These are phyloP conservation scores for Idris sp. DNA, from an alignment of 1,140 invertebrate genomes.

Conservation along the genomic window DNA sequence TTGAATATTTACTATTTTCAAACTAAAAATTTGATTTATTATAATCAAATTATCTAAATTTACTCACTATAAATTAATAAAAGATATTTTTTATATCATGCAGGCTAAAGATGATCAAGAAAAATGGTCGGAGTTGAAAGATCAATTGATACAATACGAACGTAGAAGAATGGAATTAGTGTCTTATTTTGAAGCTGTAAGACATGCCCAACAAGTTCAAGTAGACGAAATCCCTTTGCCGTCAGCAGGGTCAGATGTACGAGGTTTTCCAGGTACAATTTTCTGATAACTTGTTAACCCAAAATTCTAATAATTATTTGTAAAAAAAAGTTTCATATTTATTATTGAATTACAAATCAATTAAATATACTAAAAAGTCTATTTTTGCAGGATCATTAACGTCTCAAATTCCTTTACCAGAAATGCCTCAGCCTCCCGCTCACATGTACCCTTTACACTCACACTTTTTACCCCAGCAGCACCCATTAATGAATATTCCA, in stretches of 20 bases:
- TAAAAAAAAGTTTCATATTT: too few relatives aligned
- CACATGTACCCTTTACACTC: constrained; percentile 77
- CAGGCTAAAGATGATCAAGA: constrained; percentile 98
- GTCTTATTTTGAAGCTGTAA: constrained; percentile 95
- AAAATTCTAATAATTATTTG: too few relatives aligned
- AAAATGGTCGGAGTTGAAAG: constrained; percentile 93
- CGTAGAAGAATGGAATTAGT: constrained; percentile 90
- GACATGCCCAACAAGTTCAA: constrained; percentile 95
- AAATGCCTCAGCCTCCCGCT: constrained; percentile 80
- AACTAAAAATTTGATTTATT: too few relatives aligned
- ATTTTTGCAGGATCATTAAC: constrained; percentile 81
- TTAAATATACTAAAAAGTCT: too few relatives aligned
- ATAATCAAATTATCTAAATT: too few relatives aligned
- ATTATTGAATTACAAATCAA: too few relatives aligned
- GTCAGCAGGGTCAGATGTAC: constrained; percentile 74
- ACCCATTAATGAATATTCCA: constrained; percentile 75
- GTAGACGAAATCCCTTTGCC: constrained; percentile 98
- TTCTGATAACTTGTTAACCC: too few relatives aligned
- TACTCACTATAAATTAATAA: too few relatives aligned
- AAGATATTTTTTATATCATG: too few relatives aligned
- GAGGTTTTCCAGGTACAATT: constrained; percentile 76
- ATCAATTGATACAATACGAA: constrained; percentile 95
- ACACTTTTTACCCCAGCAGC: constrained; percentile 73
- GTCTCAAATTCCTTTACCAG: constrained; percentile 88
- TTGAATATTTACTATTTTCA: too few relatives aligned